Evolutionary conservation across 2,113 vertebrate species (phyloP), one percentile per base, ranked within the genome.

Genomic region (Ciconia maguari): DNA sequence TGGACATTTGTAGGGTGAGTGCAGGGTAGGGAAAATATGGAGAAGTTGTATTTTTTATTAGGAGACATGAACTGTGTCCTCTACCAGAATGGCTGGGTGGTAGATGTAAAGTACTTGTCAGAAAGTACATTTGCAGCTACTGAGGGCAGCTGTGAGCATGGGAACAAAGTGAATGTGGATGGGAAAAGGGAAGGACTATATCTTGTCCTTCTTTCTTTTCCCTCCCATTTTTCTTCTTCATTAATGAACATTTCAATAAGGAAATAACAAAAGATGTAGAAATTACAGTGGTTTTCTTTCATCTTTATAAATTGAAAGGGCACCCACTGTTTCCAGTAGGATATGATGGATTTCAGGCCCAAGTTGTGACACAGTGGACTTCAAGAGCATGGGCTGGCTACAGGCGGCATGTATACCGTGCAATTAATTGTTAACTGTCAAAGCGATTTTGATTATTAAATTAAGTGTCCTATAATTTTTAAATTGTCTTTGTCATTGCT

Each of bases 361-460:
- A 55, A 61, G 41, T 16, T 89, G 49, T 91, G 66, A 49, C 57
- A 54, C 42, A 60, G 41, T 89, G 70, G 57, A 85, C 36, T 92
- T 95, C 54, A 90, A 87, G 81, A 93, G 36, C 49, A n/a, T 38
- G 24, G 62, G 25, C 55, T 95, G 66, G 66, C 70, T 91, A 65
- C 54, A 87, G 78, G 62, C 54, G 42, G 46, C n/a, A 20, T 84
- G 13, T 96, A 29, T 72, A 21, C 60, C 54, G 29, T 68, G 54
- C 69, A 87, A 61, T 81, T 96, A 91, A 87, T 86, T 85, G 26
- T 87, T 87, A 93, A 57, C 57, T 68, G n/a, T 57, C 15, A 0
- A 36, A 93, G 54, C 76, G 78, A 76, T 64, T 96, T 94, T 88
- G 70, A 83, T 96, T 93, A 93, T 91, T 96, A 96, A 93, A 89